Base-by-base conservation (phyloP, 2,888 invertebrate genomes). In the Lithophane socia region DNA sequence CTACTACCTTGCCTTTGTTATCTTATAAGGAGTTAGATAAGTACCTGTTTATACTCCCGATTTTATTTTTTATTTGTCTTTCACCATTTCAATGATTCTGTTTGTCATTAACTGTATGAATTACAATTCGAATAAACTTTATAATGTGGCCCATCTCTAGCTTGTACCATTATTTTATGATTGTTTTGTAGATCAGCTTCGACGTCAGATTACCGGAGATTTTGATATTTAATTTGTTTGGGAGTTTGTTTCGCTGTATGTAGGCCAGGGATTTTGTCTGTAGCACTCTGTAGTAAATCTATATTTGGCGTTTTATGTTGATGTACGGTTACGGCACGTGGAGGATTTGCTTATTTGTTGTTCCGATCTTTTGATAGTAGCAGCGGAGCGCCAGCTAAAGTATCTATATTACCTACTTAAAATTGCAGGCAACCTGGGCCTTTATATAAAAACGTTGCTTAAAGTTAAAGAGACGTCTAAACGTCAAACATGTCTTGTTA, bases 231-330 rank as follows among this genome's bases (percentile, higher is more conserved):
- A 42, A 12, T 75, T 18, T 61, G 37, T 54, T 37, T 60, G 24
- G 54, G 63, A 56, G 56, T 49, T 56, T 42, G n/a, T 63, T 63
- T 37, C 29, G 7, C 13, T 58, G 18, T 64, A 81, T 58, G 71
- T 81, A 75, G 82, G 81, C 81, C 77, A 72, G 52, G 69, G 71
- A 64, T 77, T 61, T 71, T 61, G 77, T 85, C 85, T 85, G 72
- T 66, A 80, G 67, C 80, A 76, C 71, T 83, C 85, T 77, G 65
- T 75, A 69, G 73, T 85, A 76, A 64, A 85, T 80, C 81, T 85
- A 76, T 73, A 80, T 77, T 77, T 69, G 67, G 77, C 29, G 29
- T 71, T 68, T 54, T 73, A 73, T 73, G 61, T 82, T 69, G 64
- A 79, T 44, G 61, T 70, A 63, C 71, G 16, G 29, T 63, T 29